Conservation (phyloP, 2,888 invertebrate species). For the Hyppa rectilinea region DNA sequence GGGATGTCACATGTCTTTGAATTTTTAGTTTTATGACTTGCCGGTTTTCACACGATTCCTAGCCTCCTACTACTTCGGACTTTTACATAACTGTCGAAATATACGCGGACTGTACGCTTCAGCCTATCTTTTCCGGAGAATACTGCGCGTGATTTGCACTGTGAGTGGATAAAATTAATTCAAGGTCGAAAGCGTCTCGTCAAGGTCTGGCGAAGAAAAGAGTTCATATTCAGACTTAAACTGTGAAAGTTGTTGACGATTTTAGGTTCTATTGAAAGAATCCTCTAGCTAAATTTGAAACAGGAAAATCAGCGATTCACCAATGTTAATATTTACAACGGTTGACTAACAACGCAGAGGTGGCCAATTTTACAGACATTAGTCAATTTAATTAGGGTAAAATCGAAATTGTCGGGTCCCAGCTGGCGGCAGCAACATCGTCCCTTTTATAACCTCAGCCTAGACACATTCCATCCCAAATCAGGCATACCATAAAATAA, state of each 20-base stretch:
- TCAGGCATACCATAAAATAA: conserved; percentile 55
- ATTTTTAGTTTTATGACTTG: too few species aligned
- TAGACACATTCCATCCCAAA: conserved; percentile 56
- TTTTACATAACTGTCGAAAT: background rate
- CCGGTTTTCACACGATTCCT: too few species aligned
- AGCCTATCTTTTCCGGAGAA: background rate
- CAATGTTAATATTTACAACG: conserved; percentile 22
- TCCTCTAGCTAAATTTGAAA: background rate
- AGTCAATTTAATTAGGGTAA: conserved; percentile 54
- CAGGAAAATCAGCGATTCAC: background rate
- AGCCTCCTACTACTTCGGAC: background rate
- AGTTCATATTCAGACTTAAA: background rate
- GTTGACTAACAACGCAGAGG: conserved; percentile 12
- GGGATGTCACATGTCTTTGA: too few species aligned
- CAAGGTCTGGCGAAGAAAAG: too few species aligned
- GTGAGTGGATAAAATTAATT: background rate
- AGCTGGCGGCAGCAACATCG: conserved; percentile 18
- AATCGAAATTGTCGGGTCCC: conserved; percentile 31
- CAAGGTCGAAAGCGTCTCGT: too few species aligned
- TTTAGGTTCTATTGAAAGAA: background rate
- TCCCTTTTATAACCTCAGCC: conserved; percentile 37
- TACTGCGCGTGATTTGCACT: background rate
- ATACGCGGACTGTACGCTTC: background rate
- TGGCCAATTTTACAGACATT: conserved; percentile 43
- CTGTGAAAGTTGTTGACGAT: background rate